A percentile compares a stretch with the other conserved stretches of the same genome.
Evolutionary conservation across 37 sponge, comb jelly and placozoan genomes (phyloP).

Genomic region (Halichondria panicea): DNA sequence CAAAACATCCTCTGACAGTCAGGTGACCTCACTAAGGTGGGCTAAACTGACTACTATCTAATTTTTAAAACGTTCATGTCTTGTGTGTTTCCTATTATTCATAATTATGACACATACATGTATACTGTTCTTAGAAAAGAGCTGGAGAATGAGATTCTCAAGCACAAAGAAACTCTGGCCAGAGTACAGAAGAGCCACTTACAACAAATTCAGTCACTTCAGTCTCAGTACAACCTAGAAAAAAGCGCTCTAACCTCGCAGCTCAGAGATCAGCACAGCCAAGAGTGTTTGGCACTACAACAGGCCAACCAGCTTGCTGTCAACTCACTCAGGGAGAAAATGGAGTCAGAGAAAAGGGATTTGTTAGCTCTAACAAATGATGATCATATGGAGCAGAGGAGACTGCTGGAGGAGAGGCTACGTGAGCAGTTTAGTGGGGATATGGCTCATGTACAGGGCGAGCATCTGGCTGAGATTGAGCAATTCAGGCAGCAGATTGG

Average conservation of each 20-base stretch:
- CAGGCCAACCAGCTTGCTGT: slow-evolving; percentile 67
- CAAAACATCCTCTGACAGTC: not conserved
- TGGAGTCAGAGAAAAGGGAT: slow-evolving; percentile 25
- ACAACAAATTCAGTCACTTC: slow-evolving; percentile 1
- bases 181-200: not conserved
- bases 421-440: slow-evolving; percentile 3
- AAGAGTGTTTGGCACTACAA: slow-evolving; percentile 34
- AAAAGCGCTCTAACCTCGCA: not conserved
- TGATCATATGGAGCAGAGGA: slow-evolving; percentile 25
- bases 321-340: slow-evolving; percentile 49
- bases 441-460: slow-evolving; percentile 1
- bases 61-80: no score
- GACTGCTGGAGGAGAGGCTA: not conserved
- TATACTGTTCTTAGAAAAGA: not conserved
- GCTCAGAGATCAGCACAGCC: slow-evolving; percentile 18
- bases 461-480: slow-evolving; percentile 15
- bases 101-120: not conserved
- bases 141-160: not conserved
- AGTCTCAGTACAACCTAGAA: not conserved
- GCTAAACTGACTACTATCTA: no score
- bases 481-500: not conserved
- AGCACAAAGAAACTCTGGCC: not conserved
- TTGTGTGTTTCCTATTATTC: no score
- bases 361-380: not conserved
- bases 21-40: slow-evolving; percentile 25